phyloP scores from a whole-genome alignment of 2,797 vertebrate genomes.

The Tragopan temminckii region DNA sequence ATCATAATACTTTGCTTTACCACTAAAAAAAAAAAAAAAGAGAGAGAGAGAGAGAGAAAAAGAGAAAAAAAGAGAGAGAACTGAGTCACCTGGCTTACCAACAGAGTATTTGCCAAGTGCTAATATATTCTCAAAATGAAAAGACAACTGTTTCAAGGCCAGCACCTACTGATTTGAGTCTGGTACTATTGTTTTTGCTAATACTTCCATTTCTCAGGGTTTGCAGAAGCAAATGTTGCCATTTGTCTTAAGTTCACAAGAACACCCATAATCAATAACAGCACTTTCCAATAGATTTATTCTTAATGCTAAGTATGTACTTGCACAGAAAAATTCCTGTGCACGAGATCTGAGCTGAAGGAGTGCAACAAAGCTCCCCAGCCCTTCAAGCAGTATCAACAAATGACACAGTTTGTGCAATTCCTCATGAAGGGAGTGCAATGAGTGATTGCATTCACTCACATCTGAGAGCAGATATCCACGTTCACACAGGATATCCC shows the following conservation, averaged over 20 bases:
- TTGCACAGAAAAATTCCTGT: constrained; percentile 35
- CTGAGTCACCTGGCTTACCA: not conserved
- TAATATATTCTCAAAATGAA: constrained; percentile 25
- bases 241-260: constrained; percentile 69
- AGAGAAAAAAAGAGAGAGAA: not conserved
- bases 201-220: constrained; percentile 65
- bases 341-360: not conserved
- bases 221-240: constrained; percentile 66
- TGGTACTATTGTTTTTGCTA: constrained; percentile 59
- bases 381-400: not conserved
- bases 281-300: constrained; percentile 52
- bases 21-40: too few relatives aligned
- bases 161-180: constrained; percentile 66
- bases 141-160: constrained; percentile 68
- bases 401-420: constrained; percentile 31
- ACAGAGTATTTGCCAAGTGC: not conserved
- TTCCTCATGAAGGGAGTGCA: constrained; percentile 34
- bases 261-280: constrained; percentile 62
- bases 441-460: constrained; percentile 42
- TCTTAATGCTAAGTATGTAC: constrained; percentile 56
- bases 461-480: constrained; percentile 17
- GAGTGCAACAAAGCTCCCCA: not conserved
- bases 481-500: not conserved
- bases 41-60: not conserved
- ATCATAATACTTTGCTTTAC: not conserved